Evolutionary conservation across 1,140 invertebrate species (phyloP), one percentile per base, ranked within the genome.

Genomic region (Thrips palmi): DNA sequence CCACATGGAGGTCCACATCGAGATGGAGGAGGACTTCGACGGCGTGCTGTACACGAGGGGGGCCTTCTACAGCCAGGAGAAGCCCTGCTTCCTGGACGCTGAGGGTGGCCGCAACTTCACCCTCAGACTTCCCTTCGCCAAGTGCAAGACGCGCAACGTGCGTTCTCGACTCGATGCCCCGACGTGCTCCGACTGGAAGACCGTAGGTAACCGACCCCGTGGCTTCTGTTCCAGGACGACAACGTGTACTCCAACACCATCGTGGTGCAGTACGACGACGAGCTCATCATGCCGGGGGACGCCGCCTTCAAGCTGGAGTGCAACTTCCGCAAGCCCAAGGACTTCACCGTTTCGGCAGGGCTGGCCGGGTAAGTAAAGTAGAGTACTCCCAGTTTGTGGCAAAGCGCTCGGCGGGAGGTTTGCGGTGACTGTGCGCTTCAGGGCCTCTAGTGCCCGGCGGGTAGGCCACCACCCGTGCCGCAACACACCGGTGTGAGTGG

Each of bases 31-130:
- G 11, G 61, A 68, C 24, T 71, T 72, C 46, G 56, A 57, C 3
- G 70, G 70, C 2, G 67, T 71, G 0, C 64, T 72, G 51, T 72
- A 71, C 43, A 71, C 68, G 0, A 56, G 65, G 34, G 68, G 68
- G 12, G 70, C 59, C 39, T 71, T 68, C 46, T 60, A 70, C 47
- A 58, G 63, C n/a, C 60, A 61, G 45, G 48, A 63, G 12, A 46
- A 56, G 2, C 60, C 66, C 0, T 72, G 69, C 44, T 71, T 67
- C 44, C 45, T 68, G 8, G 61, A 71, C 42, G 57, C 65, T 1
- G 47, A 43, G 14, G 49, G 39, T 31, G 57, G 59, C 19, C 54
- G 58, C 25, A 55, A 56, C 12, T 59, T 70, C 37, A 60, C 59
- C 21, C 60, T 72, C 51, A 60, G 58, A 39, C 65, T 72, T 45